phyloP scores from a whole-genome alignment of 2,888 invertebrate species.

The Melieria omissa region DNA sequence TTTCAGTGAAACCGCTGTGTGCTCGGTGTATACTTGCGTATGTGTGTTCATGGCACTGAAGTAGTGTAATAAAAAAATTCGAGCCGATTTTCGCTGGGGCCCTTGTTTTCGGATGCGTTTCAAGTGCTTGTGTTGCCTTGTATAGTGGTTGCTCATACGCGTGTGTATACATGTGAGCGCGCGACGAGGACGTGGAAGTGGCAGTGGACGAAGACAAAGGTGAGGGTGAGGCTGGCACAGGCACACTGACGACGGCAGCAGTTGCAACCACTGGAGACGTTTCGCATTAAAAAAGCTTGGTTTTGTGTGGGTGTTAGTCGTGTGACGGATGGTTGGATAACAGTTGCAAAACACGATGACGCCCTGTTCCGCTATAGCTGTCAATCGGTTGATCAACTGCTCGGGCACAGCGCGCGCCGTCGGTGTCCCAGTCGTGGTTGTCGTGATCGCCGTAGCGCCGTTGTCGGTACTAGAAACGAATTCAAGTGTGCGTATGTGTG shows the following conservation, averaged over 20 bases:
- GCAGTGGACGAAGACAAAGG: no score
- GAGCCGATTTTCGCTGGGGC: not conserved
- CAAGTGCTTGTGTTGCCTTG: no score
- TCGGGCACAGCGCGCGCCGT: not conserved
- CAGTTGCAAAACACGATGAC: conserved; percentile 8
- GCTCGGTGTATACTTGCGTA: conserved; percentile 1
- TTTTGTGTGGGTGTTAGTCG: not conserved
- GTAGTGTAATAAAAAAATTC: not conserved
- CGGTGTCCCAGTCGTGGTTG: not conserved
- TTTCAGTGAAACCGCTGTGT: not conserved
- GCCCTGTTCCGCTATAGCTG: conserved; percentile 28
- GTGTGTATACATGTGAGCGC: no score
- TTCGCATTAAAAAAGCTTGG: no score
- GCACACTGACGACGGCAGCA: no score
- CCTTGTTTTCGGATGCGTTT: no score
- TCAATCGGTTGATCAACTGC: conserved; percentile 18
- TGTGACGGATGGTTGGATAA: conserved; percentile 14
- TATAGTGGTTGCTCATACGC: no score
- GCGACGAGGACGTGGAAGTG: no score
- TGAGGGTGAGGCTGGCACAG: no score
- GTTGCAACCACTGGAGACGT: no score
- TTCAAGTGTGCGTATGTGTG: no score
- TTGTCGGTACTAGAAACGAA: not conserved
- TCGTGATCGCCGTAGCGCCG: not conserved
- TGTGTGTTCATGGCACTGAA: conserved; percentile 9